A percentile compares a stretch with the other conserved stretches of the same genome.
These are phyloP conservation scores for Apostichopus leukothele DNA, from an alignment of 53 echinoderm and acorn worm species.

Conservation along the genomic window DNA sequence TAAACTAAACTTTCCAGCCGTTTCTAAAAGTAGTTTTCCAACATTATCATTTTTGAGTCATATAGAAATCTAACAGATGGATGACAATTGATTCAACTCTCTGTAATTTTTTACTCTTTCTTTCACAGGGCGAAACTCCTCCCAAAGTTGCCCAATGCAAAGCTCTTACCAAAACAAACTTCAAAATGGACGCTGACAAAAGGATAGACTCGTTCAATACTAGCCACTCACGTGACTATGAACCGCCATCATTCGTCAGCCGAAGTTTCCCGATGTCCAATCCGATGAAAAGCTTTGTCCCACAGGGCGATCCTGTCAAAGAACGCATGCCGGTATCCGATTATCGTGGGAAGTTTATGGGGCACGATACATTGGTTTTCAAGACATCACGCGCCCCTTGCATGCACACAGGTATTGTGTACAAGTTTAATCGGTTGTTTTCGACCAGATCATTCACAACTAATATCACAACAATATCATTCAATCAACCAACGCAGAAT, in stretches of 20 bases:
- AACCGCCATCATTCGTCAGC: constrained; percentile 64
- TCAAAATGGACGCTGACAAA: constrained; percentile 91
- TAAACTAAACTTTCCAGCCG: no score
- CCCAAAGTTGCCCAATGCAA: constrained; percentile 77
- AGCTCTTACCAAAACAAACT: constrained; percentile 89
- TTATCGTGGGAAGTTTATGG: constrained; percentile 82
- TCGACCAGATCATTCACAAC: no score
- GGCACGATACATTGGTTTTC: constrained; percentile 80
- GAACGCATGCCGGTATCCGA: constrained; percentile 87
- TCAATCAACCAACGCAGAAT: no score
- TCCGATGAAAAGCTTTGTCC: constrained; percentile 84
- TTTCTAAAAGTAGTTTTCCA: no score
- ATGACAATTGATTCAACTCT: no score
- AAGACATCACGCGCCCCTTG: constrained; percentile 81
- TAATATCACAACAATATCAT: no score
- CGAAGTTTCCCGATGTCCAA: constrained; percentile 73
- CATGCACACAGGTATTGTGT: constrained; percentile 84
- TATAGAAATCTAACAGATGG: no score
- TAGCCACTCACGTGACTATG: constrained; percentile 77
- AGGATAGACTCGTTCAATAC: constrained; percentile 90
- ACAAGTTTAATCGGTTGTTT: neutral
- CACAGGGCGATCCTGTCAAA: constrained; percentile 85
- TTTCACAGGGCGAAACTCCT: constrained; percentile 54
- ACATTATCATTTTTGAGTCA: no score
- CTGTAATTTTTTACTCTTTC: neutral